Evolutionary conservation across 1,140 invertebrate species (phyloP), one percentile per base, ranked within the genome.

Genomic region (Polypedilum pembai): DNA sequence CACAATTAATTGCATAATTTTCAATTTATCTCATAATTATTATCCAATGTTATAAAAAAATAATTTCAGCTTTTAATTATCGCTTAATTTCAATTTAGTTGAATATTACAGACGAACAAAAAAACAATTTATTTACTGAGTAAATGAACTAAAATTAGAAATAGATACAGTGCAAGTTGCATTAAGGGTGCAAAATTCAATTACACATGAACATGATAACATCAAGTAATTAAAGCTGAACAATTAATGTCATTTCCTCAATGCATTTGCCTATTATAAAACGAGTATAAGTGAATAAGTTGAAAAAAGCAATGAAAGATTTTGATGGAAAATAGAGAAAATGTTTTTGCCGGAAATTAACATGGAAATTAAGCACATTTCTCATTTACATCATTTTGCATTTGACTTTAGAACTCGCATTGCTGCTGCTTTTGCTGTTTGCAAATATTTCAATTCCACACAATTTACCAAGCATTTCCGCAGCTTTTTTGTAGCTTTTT

Each of bases 331-430:
- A 15, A 45, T 1, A 8, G 2, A 15, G 41, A 45, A 15, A 15
- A 45, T 12, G 41, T 56, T n/a, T 56, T 56, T 56, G 12, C 45
- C 12, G 45, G 45, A 56, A 56, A 56, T 56, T 56, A 56, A 56
- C 45, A 56, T 56, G 45, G 45, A 56, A 56, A 56, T 56, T 56
- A 56, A 56, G 45, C 45, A 56, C 45, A 56, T 56, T 56, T 56
- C 45, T 56, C 45, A 56, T 56, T 56, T 56, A 56, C 45, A 56
- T 56, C 45, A 56, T 56, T 56, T 56, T 56, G 45, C 10, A 56
- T 56, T 56, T 56, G 45, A n/a, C 10, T 56, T n/a, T 12, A 8
- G 12, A 56, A n/a, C 45, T 56, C 12, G 3, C n/a, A n/a, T 0
- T 56, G 45, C 45, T 56, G 45, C 12, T 56, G 45, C 45, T 15